phyloP scores from a whole-genome alignment of 1,140 invertebrate species.

The Drosophila aff. region DNA sequence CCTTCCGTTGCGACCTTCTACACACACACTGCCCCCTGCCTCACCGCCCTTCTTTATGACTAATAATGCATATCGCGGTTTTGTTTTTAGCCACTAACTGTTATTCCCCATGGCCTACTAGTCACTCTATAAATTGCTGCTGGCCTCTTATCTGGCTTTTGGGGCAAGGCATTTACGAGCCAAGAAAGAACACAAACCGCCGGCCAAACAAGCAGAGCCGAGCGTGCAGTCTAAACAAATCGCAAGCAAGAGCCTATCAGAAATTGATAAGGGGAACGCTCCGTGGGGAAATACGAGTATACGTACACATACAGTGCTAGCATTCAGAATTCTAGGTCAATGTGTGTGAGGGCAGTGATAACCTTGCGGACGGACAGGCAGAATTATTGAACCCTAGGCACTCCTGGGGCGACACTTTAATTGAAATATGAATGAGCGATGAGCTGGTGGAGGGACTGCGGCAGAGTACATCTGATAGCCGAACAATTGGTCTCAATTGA shows the following conservation, averaged over 20 bases:
- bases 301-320: neutral
- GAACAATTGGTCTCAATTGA: slow-evolving; percentile 78
- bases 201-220: slow-evolving; percentile 19
- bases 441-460: slow-evolving; percentile 5
- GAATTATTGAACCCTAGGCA: slow-evolving; percentile 55
- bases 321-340: slow-evolving; percentile 68
- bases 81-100: slow-evolving; percentile 25
- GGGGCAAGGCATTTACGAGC: slow-evolving; percentile 34
- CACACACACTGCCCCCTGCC: too few relatives aligned
- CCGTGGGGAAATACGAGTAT: slow-evolving; percentile 1
- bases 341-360: slow-evolving; percentile 46
- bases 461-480: slow-evolving; percentile 42
- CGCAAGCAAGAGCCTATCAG: slow-evolving; percentile 42
- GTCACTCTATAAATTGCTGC: slow-evolving; percentile 43
- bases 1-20: slow-evolving; percentile 39
- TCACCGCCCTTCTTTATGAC: slow-evolving; percentile 44
- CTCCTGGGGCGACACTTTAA: slow-evolving; percentile 53
- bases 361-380: slow-evolving; percentile 54
- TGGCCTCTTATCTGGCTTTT: slow-evolving; percentile 43
- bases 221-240: slow-evolving; percentile 64
- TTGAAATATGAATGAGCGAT: slow-evolving; percentile 70
- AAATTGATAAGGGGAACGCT: slow-evolving; percentile 59
- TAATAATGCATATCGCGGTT: slow-evolving; percentile 47
- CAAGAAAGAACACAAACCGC: slow-evolving; percentile 14
- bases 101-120: slow-evolving; percentile 62